Percentiles rank a stretch among this genome's conserved stretches.
These are phyloP conservation scores for Mesocricetus auratus DNA, from an alignment of 2,113 vertebrate species.

Conservation along the genomic window DNA sequence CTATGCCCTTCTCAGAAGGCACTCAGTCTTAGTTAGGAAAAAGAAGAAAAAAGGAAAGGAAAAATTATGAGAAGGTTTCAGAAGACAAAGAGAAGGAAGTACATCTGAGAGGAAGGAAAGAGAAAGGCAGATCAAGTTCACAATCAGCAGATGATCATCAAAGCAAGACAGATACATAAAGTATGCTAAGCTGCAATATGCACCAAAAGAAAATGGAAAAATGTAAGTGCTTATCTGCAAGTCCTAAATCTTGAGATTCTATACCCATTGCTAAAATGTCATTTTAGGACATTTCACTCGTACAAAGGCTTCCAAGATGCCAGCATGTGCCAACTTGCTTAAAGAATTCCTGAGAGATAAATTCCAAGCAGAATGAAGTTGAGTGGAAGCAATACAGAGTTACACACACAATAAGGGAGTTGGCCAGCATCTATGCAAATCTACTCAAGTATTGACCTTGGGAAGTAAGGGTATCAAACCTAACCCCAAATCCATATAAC, in stretches of 20 bases:
- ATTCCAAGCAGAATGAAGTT: background rate
- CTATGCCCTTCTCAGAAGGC: background rate
- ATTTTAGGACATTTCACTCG: background rate
- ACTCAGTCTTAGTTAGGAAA: background rate
- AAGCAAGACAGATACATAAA: background rate
- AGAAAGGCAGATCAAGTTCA: background rate
- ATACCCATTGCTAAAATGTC: background rate
- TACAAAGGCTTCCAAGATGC: background rate
- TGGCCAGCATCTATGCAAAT: background rate
- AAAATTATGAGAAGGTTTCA: no score
- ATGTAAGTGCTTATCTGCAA: background rate
- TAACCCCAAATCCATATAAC: background rate
- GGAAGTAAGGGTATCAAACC: background rate
- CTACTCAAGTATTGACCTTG: background rate
- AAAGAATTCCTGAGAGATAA: background rate
- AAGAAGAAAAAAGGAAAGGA: no score
- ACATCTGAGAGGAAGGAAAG: accelerated
- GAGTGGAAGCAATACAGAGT: background rate
- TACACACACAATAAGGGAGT: background rate
- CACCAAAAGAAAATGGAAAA: background rate
- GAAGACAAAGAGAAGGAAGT: background rate
- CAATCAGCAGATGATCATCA: background rate
- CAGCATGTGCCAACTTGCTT: background rate
- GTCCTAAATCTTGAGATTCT: background rate
- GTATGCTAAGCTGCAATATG: background rate